Evolutionary conservation across 2,113 vertebrate genomes (phyloP).

Genomic region (Eulemur rufifrons): DNA sequence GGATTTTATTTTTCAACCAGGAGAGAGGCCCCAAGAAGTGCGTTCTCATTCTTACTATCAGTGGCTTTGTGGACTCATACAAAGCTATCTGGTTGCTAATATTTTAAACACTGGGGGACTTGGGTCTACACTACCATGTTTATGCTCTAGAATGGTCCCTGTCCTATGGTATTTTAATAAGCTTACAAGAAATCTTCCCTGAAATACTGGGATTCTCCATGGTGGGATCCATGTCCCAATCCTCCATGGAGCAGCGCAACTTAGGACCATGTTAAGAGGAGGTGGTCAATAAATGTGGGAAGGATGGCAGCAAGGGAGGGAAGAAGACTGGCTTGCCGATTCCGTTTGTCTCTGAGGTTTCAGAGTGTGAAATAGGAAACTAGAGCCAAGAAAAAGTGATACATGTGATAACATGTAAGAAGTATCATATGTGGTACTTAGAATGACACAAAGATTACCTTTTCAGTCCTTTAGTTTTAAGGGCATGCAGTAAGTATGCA

Average conservation of each 20-base stretch:
- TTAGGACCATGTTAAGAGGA: neutral
- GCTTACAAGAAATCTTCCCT: neutral
- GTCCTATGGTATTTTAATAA: neutral
- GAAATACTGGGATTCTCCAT: neutral
- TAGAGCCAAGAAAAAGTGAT: neutral
- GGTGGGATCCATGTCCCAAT: neutral
- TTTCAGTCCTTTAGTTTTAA: neutral
- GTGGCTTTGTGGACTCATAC: neutral
- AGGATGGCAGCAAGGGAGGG: neutral
- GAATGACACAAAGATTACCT: neutral
- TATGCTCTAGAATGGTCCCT: neutral
- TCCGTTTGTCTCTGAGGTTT: neutral
- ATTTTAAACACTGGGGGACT: neutral
- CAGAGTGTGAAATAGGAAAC: neutral
- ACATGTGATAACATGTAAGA: neutral
- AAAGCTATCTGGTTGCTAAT: neutral
- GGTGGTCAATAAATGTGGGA: neutral
- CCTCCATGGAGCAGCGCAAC: neutral
- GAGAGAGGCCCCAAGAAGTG: neutral
- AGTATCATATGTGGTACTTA: neutral
- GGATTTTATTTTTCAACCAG: neutral
- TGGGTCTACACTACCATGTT: neutral
- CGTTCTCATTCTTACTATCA: neutral
- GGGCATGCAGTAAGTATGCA: neutral
- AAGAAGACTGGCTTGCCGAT: neutral